phyloP scores from a whole-genome alignment of 2,113 vertebrate species.

The Isurus oxyrinchus region DNA sequence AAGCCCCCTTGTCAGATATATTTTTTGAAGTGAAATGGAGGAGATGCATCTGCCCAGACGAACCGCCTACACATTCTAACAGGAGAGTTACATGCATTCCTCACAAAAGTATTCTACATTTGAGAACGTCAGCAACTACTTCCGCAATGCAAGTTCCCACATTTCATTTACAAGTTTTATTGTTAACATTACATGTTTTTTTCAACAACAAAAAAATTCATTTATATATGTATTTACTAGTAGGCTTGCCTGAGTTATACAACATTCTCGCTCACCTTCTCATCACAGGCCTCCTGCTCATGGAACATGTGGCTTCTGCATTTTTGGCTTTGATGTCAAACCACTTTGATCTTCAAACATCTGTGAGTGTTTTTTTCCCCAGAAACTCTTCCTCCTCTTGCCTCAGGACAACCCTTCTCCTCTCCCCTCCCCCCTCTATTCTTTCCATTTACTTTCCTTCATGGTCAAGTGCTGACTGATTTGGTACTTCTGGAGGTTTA shows the following conservation, averaged over 20 bases:
- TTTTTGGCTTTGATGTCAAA: slow-evolving; percentile 14
- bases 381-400: slow-evolving; percentile 1
- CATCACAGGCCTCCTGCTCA: not conserved
- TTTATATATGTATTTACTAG: not conserved
- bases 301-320: slow-evolving; percentile 30
- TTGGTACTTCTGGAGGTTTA: slow-evolving; percentile 3
- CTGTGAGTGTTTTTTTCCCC: not conserved
- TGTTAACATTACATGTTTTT: too few species aligned
- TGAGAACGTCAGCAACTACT: not conserved
- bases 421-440: not conserved
- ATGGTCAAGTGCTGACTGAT: slow-evolving; percentile 2
- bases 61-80: not conserved
- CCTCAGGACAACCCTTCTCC: not conserved
- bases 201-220: not conserved
- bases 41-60: not conserved
- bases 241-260: not conserved
- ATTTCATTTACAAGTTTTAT: not conserved
- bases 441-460: not conserved
- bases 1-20: not conserved
- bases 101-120: too few species aligned
- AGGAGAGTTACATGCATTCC: not conserved
- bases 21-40: not conserved
- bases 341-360: slow-evolving; percentile 34
- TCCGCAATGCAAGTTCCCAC: not conserved
- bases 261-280: slow-evolving; percentile 16